Evolutionary conservation across 2,888 invertebrate species (phyloP).

Genomic region (Arge pagana): DNA sequence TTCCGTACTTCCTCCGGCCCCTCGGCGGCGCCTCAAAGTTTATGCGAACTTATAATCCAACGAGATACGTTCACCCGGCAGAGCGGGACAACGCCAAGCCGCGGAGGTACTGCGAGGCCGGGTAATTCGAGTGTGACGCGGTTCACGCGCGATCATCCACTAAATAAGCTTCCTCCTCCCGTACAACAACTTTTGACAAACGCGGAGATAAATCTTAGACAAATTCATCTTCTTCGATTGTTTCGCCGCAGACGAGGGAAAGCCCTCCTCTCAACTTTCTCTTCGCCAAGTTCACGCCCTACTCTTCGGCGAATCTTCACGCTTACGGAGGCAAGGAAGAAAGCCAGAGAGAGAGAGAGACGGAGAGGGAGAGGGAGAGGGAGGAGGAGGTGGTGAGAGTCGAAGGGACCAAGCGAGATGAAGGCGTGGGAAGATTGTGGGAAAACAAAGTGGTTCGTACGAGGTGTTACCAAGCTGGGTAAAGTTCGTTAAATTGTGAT

Average conservation of each 20-base stretch:
- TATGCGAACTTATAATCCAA: conserved; percentile 24
- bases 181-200: too few relatives aligned
- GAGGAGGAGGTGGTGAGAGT: too few relatives aligned
- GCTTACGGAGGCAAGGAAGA: too few relatives aligned
- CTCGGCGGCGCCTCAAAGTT: conserved; percentile 6
- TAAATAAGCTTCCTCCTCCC: too few relatives aligned
- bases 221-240: too few relatives aligned
- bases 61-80: not conserved
- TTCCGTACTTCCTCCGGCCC: conserved; percentile 31
- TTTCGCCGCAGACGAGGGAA: too few relatives aligned
- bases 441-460: conserved; percentile 25
- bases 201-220: conserved; percentile 1
- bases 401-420: too few relatives aligned
- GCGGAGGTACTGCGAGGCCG: not conserved
- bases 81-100: not conserved
- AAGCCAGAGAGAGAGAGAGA: too few relatives aligned
- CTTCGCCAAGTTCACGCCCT: too few relatives aligned
- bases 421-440: too few relatives aligned
- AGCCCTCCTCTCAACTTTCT: too few relatives aligned
- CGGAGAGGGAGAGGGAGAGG: not conserved
- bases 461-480: conserved; percentile 24
- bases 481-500: conserved; percentile 50
- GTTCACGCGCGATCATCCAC: not conserved
- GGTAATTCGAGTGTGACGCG: conserved; percentile 9
- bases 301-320: too few relatives aligned